Evolutionary conservation across 2,797 vertebrate genomes (phyloP).

Genomic region (Sebastes itinus): DNA sequence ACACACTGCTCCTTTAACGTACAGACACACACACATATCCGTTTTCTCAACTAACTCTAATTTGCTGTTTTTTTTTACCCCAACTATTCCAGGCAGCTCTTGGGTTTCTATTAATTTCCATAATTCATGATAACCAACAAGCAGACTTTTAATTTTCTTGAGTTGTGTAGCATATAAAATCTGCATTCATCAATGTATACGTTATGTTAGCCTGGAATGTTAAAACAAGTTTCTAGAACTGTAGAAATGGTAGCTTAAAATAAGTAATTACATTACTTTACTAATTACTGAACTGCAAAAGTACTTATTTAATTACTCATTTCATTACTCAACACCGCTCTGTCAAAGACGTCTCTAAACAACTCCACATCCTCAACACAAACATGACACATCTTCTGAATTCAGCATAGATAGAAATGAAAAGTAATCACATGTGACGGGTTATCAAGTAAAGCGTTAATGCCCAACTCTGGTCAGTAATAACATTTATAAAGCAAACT

Average conservation of each 20-base stretch:
- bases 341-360: neutral
- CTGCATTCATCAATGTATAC: neutral
- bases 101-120: neutral
- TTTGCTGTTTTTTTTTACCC: accelerated
- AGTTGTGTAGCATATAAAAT: neutral
- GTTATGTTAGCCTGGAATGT: neutral
- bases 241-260: neutral
- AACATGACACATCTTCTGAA: neutral
- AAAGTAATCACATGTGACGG: neutral
- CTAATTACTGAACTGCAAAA: neutral
- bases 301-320: neutral
- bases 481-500: neutral
- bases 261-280: neutral
- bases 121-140: neutral
- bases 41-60: neutral
- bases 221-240: neutral
- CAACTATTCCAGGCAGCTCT: neutral
- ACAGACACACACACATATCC: neutral
- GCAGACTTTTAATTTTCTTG: neutral
- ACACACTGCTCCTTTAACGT: too few relatives aligned
- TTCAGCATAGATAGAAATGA: neutral
- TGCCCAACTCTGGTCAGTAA: neutral
- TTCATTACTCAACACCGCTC: neutral
- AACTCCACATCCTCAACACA: neutral
- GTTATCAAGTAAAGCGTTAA: neutral